Percentiles rank a stretch among this genome's conserved stretches.
phyloP scores from a whole-genome alignment of 2,797 vertebrate genomes.

The Oreochromis grahami region DNA sequence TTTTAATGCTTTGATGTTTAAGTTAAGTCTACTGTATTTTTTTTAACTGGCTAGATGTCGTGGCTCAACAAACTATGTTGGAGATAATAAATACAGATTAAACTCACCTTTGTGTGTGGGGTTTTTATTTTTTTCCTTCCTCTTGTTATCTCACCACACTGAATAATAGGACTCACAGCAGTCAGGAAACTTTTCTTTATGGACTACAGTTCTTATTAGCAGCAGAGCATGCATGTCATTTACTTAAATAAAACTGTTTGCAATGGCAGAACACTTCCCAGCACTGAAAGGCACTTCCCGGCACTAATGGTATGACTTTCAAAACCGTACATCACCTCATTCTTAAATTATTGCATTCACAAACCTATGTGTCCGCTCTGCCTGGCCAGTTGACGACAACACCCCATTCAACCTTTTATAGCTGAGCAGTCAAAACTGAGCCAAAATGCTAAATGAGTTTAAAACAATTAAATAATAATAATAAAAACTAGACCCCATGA shows the following conservation, averaged over 20 bases:
- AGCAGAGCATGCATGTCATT: neutral
- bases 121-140: rapidly evolving
- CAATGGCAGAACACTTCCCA: neutral
- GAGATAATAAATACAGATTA: slow-evolving; percentile 76
- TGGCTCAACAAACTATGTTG: slow-evolving; percentile 73
- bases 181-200: neutral
- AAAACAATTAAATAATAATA: neutral
- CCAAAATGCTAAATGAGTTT: neutral
- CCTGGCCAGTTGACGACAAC: neutral
- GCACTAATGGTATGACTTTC: neutral
- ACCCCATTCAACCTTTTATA: neutral
- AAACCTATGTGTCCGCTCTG: neutral
- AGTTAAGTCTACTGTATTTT: slow-evolving; percentile 79
- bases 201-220: neutral
- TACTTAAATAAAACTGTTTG: neutral
- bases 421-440: neutral
- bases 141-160: neutral
- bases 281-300: neutral
- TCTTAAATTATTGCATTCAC: neutral
- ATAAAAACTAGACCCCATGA: neutral
- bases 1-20: slow-evolving; percentile 74
- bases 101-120: slow-evolving; percentile 23
- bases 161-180: neutral
- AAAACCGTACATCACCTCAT: neutral
- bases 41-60: slow-evolving; percentile 77